Evolutionary conservation across 2,113 vertebrate genomes (phyloP), one percentile per base, ranked within the genome.

Genomic region (Genyomyrus donnyi): DNA sequence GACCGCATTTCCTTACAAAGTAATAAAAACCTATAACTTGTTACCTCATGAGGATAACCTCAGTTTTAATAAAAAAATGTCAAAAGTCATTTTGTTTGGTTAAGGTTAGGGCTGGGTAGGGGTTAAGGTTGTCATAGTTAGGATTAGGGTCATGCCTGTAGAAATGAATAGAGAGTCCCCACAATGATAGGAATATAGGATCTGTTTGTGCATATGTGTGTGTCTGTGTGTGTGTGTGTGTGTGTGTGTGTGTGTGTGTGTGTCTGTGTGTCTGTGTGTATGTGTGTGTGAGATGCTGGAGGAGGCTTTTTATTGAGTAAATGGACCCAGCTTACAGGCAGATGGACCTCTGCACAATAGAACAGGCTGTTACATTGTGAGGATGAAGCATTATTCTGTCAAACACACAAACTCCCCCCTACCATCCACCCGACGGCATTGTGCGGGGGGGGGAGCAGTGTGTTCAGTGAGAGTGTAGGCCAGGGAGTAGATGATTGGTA

Each of bases 301-400:
- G 15, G 24, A 24, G 24, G 45, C 39, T 85, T 50, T 50, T 31
- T 10, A 31, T 52, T 49, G 45, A 50, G 21, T 86, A 83, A 83
- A 83, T 83, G 35, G 39, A 45, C 35, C 39, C 8, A 45, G 17
- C 42, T 39, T 83, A 42, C 77, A 83, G 77, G 77, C 77, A 45
- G 19, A 42, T 83, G 42, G 15, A 83, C 49, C 48, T 27, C 48
- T 50, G 27, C 35, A 86, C 48, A 50, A 50, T 31, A 52, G n/a
- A 86, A 48, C 85, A 86, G 10, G 46, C 46, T 86, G 46, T 52
- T 86, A 49, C n/a, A 21, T 86, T 31, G 46, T 46, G 48, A 52
- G 49, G 85, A 86, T 86, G 49, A 86, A 86, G 86, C 50, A 56
- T 58, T 58, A 89, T 48, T 31, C n/a, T 49, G 45, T 31, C 66